A percentile compares a stretch with the other conserved stretches of the same genome.
These are phyloP conservation scores for Trachops cirrhosus DNA, from an alignment of 2,797 vertebrate species.

Conservation along the genomic window DNA sequence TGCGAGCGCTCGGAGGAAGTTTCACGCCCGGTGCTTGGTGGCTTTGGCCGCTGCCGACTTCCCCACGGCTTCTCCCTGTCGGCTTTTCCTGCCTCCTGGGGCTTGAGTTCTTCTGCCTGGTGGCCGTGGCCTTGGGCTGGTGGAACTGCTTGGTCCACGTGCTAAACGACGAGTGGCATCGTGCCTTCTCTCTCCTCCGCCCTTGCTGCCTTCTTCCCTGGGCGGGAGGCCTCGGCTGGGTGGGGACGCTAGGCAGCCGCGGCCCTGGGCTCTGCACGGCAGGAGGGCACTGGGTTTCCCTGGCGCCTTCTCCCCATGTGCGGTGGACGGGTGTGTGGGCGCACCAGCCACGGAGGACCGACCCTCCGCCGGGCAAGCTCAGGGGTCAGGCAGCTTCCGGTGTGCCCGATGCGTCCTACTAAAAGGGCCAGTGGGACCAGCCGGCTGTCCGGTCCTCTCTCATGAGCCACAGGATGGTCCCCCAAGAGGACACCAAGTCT, in stretches of 20 bases:
- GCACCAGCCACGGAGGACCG: background rate
- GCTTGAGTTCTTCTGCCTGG: background rate
- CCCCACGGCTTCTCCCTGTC: accelerated
- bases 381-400: background rate
- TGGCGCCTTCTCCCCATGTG: background rate
- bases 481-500: background rate
- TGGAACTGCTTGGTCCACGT: accelerated
- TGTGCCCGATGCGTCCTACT: background rate
- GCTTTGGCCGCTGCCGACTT: background rate
- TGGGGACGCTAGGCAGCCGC: background rate
- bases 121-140: background rate
- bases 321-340: background rate
- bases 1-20: background rate
- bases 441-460: background rate
- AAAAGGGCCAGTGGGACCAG: background rate
- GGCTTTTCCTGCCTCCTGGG: accelerated
- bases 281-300: background rate
- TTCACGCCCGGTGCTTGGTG: background rate
- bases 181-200: background rate
- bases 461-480: background rate
- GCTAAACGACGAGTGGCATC: background rate
- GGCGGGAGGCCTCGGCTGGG: background rate
- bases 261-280: accelerated
- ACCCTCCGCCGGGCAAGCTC: background rate
- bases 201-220: background rate